These are phyloP conservation scores for Cydia amplana DNA, from an alignment of 1,140 invertebrate species.

Conservation along the genomic window DNA sequence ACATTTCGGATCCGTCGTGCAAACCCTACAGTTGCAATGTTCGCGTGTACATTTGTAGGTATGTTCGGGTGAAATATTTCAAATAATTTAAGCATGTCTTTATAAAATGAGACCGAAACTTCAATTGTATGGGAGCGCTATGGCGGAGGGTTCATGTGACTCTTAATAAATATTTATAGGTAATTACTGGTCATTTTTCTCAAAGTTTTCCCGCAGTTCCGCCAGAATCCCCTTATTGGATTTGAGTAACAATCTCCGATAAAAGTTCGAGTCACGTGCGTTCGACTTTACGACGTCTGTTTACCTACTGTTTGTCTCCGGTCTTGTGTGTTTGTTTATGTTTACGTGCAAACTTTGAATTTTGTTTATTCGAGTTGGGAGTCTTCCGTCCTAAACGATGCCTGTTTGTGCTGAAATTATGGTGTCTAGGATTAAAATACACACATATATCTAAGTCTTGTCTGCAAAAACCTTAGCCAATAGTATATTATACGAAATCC, in stretches of 20 bases:
- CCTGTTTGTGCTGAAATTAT: slow-evolving; percentile 30
- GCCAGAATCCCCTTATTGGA: slow-evolving; percentile 8
- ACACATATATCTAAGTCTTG: too few species aligned
- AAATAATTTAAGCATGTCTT: too few species aligned
- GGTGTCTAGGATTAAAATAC: not conserved
- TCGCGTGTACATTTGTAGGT: too few species aligned
- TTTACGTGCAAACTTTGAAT: slow-evolving; percentile 35
- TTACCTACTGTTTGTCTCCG: slow-evolving; percentile 48
- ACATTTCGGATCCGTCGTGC: too few species aligned
- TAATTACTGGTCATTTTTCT: not conserved
- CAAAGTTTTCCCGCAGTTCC: not conserved
- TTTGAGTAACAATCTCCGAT: slow-evolving; percentile 35
- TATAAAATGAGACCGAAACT: too few species aligned
- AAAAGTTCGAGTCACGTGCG: slow-evolving; percentile 48
- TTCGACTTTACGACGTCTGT: slow-evolving; percentile 53
- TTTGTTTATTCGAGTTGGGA: slow-evolving; percentile 36
- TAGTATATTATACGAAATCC: too few species aligned
- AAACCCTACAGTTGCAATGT: too few species aligned
- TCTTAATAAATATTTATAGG: too few species aligned
- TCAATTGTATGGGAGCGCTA: too few species aligned
- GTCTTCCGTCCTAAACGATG: slow-evolving; percentile 24
- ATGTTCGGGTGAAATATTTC: too few species aligned
- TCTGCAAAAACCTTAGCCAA: too few species aligned
- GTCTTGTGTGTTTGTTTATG: slow-evolving; percentile 32
- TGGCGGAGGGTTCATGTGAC: too few species aligned